These are phyloP conservation scores for Limnodromus scolopaceus DNA, from an alignment of 2,797 vertebrate genomes.

Conservation along the genomic window DNA sequence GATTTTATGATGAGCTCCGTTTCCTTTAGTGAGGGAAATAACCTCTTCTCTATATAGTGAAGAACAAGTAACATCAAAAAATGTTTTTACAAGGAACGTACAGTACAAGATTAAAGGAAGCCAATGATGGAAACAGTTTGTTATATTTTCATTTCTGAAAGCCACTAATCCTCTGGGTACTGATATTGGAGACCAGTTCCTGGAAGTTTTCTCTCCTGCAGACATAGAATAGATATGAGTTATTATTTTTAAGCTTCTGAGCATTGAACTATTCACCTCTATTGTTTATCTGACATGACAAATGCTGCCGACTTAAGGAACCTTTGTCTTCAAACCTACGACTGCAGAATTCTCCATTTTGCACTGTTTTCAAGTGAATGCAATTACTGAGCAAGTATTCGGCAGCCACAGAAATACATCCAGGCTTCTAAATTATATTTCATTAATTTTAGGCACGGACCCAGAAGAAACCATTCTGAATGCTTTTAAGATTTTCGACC, in stretches of 20 bases:
- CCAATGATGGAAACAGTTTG: conserved; percentile 57
- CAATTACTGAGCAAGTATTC: conserved; percentile 40
- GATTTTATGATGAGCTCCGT: conserved; percentile 27
- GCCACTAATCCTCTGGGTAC: conserved; percentile 68
- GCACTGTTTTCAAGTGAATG: conserved; percentile 29
- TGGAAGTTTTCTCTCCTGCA: conserved; percentile 71
- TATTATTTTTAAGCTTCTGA: conserved; percentile 74
- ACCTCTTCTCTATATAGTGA: conserved; percentile 13
- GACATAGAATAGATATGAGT: conserved; percentile 69
- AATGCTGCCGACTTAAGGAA: conserved; percentile 51
- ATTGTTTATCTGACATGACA: conserved; percentile 73
- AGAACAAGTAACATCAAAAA: conserved; percentile 47
- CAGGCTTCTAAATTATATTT: conserved; percentile 37
- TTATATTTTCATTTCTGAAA: conserved; percentile 73
- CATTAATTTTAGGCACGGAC: conserved; percentile 85
- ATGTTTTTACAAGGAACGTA: conserved; percentile 43
- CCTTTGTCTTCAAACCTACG: conserved; percentile 52
- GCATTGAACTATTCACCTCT: conserved; percentile 72
- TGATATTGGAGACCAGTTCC: conserved; percentile 66
- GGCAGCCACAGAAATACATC: conserved; percentile 5
- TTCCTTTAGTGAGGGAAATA: conserved; percentile 37
- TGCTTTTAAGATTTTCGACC: conserved; percentile 92
- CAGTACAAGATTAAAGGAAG: conserved; percentile 62
- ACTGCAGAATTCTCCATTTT: conserved; percentile 59
- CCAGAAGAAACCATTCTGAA: conserved; percentile 91